Evolutionary conservation across 2,888 invertebrate genomes (phyloP), one percentile per base, ranked within the genome.

Genomic region (Limenitis camilla): DNA sequence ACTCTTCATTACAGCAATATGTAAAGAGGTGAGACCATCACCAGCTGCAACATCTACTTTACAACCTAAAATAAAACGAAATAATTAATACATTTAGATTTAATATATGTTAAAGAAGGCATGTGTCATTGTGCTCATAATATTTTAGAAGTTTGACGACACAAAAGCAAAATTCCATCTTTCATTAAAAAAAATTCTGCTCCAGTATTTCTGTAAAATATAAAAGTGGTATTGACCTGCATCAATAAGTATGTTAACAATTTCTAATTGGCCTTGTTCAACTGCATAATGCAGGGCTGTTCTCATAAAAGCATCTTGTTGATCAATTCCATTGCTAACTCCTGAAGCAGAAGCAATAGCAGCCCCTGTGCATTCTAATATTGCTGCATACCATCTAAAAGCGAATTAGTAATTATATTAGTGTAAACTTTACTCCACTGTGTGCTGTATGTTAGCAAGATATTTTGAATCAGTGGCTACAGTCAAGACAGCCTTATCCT

Each of bases 271-370:
- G 0, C 92, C 92, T 63, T 90, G 89, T 57, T 91, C 91, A 9
- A 92, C 90, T 28, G 93, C 93, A 84, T 94, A 94, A 73, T 94
- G 93, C 50, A 94, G 73, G 0, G 93, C 92, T 54, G 92, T 91
- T 64, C 91, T 88, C 61, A 90, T 90, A 64, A 89, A 90, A 6
- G 88, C 83, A 78, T 92, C 92, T 62, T 90, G 89, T 62, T 91
- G 88, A 61, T 91, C 89, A 53, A 92, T 86, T 61, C 90, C 90
- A 72, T 87, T 74, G 49, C 76, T 81, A 53, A 86, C 65, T 58
- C 78, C 72, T 44, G 85, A 76, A 10, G 84, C 85, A 52, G 81
- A 78, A 29, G 86, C 84, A 61, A 90, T 76, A 1, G 87, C 81
- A 55, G 89, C 85, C 2, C 90, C 90, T 1, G 92, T 93, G 55